A percentile compares a stretch with the other conserved stretches of the same genome.
phyloP scores from a whole-genome alignment of 1,140 invertebrate species.

The Tetramorium parvispinum region DNA sequence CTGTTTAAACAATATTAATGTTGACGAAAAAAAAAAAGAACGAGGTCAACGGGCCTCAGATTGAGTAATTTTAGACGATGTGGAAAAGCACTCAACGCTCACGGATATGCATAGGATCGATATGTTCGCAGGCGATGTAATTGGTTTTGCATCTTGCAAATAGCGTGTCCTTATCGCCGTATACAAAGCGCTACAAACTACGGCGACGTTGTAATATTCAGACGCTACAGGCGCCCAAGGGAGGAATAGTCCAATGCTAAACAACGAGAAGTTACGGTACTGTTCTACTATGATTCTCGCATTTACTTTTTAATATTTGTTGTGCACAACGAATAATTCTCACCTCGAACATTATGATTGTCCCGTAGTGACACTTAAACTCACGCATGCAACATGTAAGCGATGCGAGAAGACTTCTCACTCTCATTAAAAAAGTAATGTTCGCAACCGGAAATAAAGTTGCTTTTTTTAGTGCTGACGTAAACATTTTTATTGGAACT shows the following conservation, averaged over 20 bases:
- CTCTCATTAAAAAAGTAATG: background rate
- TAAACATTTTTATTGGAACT: background rate
- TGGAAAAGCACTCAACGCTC: background rate
- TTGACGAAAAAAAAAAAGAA: background rate
- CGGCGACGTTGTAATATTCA: constrained; percentile 41
- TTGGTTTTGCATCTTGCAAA: constrained; percentile 42
- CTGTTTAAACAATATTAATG: background rate
- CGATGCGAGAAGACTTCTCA: background rate
- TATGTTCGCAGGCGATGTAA: constrained; percentile 22
- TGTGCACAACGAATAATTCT: constrained; percentile 4
- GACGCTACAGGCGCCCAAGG: background rate
- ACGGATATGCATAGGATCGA: constrained; percentile 1
- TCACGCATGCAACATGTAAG: background rate
- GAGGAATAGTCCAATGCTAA: constrained; percentile 26
- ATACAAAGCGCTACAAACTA: constrained; percentile 26
- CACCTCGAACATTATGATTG: background rate
- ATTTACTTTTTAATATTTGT: constrained; percentile 33
- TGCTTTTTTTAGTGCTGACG: background rate
- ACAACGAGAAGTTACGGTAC: constrained; percentile 23
- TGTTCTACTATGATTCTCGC: background rate
- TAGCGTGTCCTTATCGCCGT: constrained; percentile 6
- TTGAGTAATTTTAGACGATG: constrained; percentile 3
- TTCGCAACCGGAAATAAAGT: background rate
- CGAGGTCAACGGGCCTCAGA: background rate
- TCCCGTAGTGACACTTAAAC: background rate